Base-by-base conservation (phyloP, 2,888 invertebrate genomes). In the Harmothoe impar region DNA sequence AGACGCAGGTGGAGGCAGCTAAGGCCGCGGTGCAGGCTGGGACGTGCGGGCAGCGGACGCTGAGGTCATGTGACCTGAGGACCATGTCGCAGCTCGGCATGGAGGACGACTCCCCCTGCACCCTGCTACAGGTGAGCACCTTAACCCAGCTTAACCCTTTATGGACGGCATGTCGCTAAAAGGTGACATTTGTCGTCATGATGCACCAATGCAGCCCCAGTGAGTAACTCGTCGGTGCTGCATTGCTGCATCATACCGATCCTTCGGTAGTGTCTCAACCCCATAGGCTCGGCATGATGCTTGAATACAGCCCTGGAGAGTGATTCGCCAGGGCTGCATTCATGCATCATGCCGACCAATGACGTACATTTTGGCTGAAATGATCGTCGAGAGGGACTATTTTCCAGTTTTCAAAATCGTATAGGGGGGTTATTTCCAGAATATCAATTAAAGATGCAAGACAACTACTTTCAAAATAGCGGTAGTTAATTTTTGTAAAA, bases 41-140 rank as follows among this genome's bases (percentile, higher is more conserved):
- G 20, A 72, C 72, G 29, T 72, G 72, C 25, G 29, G 15, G 0
- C 72, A 72, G 72, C 72, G 72, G 72, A 72, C 72, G n/a, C n/a
- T 72, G 72, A 12, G 25, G 29, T 72, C 72, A 29, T 72, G 72
- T 72, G 72, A 72, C 72, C 72, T 72, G 29, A n/a, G 72, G 72
- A 25, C 72, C 29, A 72, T 72, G 72, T 23, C 72, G 5, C 72
- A 29, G 7, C 72, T 72, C n/a, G 5, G 5, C 5, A 72, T 72
- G 72, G 29, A 15, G 5, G 72, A 72, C 1, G 72, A 72, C 72
- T 72, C 72, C 25, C 72, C 72, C 20, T 72, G 72, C 72, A 29
- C 72, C 25, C 72, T 72, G 3, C 72, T 72, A n/a, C 72, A 72
- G 72, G 72, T 72, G 31, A 25, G 72, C 5, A 7, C n/a, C 54